phyloP scores from a whole-genome alignment of 2,113 vertebrate genomes.

The Nycticryphes semicollaris region DNA sequence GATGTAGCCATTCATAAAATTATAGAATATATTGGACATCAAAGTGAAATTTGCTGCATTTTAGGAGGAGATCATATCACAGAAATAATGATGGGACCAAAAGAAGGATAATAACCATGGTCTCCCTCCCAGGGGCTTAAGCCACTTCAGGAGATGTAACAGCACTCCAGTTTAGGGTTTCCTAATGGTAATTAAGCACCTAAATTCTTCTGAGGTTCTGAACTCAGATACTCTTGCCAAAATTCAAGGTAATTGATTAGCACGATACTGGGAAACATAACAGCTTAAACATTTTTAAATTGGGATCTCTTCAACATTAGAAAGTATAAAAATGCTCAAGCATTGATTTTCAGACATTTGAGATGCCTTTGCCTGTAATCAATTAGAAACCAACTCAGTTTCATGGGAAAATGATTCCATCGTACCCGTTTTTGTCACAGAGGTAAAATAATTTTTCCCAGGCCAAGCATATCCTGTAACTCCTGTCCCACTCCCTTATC shows the following conservation, averaged over 20 bases:
- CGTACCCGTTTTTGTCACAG: not conserved
- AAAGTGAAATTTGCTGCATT: not conserved
- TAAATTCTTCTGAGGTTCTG: not conserved
- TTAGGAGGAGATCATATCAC: not conserved
- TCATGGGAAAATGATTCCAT: not conserved
- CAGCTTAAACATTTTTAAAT: not conserved
- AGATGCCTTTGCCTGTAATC: not conserved
- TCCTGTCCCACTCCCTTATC: not conserved
- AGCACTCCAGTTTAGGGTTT: not conserved
- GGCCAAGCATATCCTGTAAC: not conserved
- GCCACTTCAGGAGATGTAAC: not conserved
- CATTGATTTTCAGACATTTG: not conserved
- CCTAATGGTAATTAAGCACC: not conserved
- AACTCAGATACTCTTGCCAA: not conserved
- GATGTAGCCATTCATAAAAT: not conserved
- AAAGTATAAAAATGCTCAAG: not conserved
- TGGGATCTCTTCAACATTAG: not conserved
- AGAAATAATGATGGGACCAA: not conserved
- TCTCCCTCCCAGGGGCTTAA: not conserved
- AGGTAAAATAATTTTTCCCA: slow-evolving; percentile 1
- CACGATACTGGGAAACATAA: not conserved
- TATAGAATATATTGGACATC: not conserved
- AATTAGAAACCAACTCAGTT: not conserved
- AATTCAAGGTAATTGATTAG: not conserved
- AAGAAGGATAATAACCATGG: not conserved